These are phyloP conservation scores for Poeciliopsis occidentalis DNA, from an alignment of 2,113 vertebrate genomes.

Conservation along the genomic window DNA sequence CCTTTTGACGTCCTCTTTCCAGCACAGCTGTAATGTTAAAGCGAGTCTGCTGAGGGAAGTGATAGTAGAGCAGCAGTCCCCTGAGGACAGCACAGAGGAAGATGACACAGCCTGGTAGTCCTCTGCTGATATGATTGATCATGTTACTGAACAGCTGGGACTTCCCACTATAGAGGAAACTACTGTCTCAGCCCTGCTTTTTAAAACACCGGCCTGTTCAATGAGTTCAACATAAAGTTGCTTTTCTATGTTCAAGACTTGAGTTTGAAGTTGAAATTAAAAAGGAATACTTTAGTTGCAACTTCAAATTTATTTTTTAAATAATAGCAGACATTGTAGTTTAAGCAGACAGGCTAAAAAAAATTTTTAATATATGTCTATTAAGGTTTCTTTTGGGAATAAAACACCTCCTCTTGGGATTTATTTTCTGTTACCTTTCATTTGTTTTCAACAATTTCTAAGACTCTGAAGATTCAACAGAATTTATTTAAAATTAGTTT, in stretches of 20 bases:
- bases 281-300: neutral
- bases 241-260: neutral
- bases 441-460: neutral
- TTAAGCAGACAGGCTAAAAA: no score
- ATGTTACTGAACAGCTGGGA: conserved; percentile 69
- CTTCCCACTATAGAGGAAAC: conserved; percentile 50
- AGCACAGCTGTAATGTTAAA: conserved; percentile 73
- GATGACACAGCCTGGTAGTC: conserved; percentile 59
- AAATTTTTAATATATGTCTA: no score
- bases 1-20: conserved; percentile 77
- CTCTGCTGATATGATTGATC: conserved; percentile 80
- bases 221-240: neutral
- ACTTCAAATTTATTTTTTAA: no score
- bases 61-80: conserved; percentile 40
- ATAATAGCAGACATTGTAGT: no score
- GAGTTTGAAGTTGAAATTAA: neutral
- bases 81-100: conserved; percentile 36
- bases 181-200: conserved; percentile 23
- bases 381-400: no score
- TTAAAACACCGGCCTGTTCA: conserved; percentile 11
- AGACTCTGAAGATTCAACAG: neutral
- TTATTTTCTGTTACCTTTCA: neutral
- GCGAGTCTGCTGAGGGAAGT: conserved; percentile 50
- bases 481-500: no score
- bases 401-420: neutral